phyloP scores from a whole-genome alignment of 2,888 invertebrate genomes.

The Tachystola acroxantha region DNA sequence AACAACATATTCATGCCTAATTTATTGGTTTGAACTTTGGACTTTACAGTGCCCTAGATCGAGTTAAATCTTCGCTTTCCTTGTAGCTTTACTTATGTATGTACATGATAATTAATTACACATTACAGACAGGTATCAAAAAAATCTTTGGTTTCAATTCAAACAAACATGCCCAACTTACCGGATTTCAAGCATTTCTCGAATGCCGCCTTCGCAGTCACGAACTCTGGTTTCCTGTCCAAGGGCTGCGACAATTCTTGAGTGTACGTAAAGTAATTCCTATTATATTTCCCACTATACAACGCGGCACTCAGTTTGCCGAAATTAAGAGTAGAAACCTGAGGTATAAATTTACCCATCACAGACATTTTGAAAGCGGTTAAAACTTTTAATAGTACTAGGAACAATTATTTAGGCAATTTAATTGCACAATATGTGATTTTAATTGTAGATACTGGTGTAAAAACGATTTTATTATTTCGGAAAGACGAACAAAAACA shows the following conservation, averaged over 20 bases:
- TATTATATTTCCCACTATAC: slow-evolving; percentile 50
- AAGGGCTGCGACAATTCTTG: slow-evolving; percentile 90
- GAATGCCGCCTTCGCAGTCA: slow-evolving; percentile 87
- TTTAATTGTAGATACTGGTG: no score
- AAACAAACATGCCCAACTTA: no score
- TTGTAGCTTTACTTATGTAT: background rate
- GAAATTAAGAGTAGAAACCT: slow-evolving; percentile 47
- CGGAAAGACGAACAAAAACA: background rate
- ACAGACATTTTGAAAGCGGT: slow-evolving; percentile 41
- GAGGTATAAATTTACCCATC: slow-evolving; percentile 57
- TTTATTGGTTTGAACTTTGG: slow-evolving; percentile 9
- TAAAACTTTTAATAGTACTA: background rate
- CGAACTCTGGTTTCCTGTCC: slow-evolving; percentile 84
- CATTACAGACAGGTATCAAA: no score
- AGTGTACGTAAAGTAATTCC: slow-evolving; percentile 86
- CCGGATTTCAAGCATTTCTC: slow-evolving; percentile 87
- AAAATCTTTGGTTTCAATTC: no score
- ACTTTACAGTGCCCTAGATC: slow-evolving; percentile 1
- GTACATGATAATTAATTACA: background rate
- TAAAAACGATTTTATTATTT: no score
- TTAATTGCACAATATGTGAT: no score
- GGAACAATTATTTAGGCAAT: background rate
- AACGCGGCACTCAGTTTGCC: slow-evolving; percentile 50
- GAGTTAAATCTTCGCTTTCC: background rate
- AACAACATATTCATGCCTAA: slow-evolving; percentile 1